These are phyloP conservation scores for Platysteira castanea DNA, from an alignment of 2,113 vertebrate species.

Conservation along the genomic window DNA sequence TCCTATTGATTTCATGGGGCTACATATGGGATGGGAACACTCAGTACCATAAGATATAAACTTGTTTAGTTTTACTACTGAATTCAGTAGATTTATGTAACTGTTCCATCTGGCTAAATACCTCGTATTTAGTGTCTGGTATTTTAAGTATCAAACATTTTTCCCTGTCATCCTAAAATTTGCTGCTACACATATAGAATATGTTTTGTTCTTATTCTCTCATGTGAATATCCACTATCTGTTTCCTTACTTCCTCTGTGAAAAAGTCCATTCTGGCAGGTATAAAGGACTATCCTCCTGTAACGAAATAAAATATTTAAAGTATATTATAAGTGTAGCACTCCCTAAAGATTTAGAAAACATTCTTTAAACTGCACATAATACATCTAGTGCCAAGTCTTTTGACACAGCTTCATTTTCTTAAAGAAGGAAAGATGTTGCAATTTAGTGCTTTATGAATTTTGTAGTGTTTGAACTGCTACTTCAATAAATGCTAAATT, in stretches of 20 bases:
- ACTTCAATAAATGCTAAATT: neutral
- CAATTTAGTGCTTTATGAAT: neutral
- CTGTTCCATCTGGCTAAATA: neutral
- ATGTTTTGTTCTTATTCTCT: neutral
- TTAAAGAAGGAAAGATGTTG: neutral
- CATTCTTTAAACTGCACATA: neutral
- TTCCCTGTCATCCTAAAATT: neutral
- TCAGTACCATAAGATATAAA: neutral
- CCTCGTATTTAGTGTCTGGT: neutral
- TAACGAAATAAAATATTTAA: neutral
- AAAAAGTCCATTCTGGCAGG: neutral
- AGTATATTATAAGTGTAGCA: neutral
- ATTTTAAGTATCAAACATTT: constrained; percentile 8
- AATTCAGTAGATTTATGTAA: neutral
- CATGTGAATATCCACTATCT: neutral
- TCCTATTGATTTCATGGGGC: neutral
- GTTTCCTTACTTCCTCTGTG: neutral
- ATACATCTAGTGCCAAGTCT: neutral
- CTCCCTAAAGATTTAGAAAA: neutral
- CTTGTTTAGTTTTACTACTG: neutral
- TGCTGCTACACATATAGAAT: neutral
- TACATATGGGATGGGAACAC: neutral
- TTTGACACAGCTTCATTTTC: neutral
- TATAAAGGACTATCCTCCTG: neutral
- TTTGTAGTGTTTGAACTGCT: neutral